A percentile compares a stretch with the other conserved stretches of the same genome.
These are phyloP conservation scores for Scomber scombrus DNA, from an alignment of 2,113 vertebrate genomes.

Conservation along the genomic window DNA sequence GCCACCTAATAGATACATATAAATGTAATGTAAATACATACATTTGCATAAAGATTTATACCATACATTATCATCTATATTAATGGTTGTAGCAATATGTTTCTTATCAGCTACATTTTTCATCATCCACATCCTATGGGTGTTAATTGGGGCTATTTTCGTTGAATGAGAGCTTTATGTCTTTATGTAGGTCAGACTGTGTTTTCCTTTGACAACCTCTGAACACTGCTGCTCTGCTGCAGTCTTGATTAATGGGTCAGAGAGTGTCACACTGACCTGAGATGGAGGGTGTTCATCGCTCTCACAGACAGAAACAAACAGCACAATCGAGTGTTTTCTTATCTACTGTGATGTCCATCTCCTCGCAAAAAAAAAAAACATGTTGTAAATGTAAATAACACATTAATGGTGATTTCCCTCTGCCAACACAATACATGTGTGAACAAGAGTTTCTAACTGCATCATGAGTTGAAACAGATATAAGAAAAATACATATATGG, in stretches of 20 bases:
- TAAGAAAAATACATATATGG: neutral
- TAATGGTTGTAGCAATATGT: neutral
- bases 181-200: conserved; percentile 78
- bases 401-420: neutral
- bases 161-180: conserved; percentile 64
- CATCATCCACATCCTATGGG: conserved; percentile 62
- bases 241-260: conserved; percentile 75
- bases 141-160: conserved; percentile 60
- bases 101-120: conserved; percentile 60
- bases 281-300: conserved; percentile 61
- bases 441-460: neutral
- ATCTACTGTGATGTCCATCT: too few species aligned
- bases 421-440: neutral
- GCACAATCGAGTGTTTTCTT: neutral
- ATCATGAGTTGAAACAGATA: neutral
- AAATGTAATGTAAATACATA: neutral
- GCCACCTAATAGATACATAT: neutral
- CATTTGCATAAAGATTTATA: too few species aligned
- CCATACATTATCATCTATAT: too few species aligned
- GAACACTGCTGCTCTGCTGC: conserved; percentile 51
- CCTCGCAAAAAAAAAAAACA: neutral
- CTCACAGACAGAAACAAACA: conserved; percentile 21
- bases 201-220: conserved; percentile 59
- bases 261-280: conserved; percentile 63
- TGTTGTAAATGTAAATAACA: neutral